These are phyloP conservation scores for Echinometra lucunter DNA, from an alignment of 53 echinoderm and acorn worm species.

Conservation along the genomic window DNA sequence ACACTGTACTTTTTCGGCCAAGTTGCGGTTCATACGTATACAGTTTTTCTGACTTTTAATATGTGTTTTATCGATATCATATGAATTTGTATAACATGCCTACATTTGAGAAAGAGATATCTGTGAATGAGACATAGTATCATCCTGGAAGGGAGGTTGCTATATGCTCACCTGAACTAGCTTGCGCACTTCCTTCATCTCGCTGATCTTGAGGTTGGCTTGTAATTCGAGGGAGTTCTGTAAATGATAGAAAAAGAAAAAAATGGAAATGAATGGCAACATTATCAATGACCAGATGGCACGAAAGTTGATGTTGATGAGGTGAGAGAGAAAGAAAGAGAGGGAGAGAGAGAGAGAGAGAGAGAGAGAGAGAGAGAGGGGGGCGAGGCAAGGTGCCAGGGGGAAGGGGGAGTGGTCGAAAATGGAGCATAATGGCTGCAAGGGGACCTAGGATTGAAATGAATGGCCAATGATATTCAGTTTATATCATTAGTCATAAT, in stretches of 20 bases:
- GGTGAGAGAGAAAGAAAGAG: background rate
- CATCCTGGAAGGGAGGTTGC: background rate
- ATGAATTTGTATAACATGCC: no score
- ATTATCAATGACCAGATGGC: background rate
- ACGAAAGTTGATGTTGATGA: background rate
- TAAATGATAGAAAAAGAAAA: background rate
- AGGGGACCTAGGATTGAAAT: background rate
- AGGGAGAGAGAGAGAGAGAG: background rate
- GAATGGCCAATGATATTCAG: background rate
- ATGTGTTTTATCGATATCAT: no score
- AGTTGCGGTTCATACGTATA: background rate
- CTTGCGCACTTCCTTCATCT: slow-evolving; percentile 8
- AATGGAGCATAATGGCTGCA: background rate
- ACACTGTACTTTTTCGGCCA: background rate
- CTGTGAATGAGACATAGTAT: background rate
- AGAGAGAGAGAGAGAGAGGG: background rate
- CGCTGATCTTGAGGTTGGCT: slow-evolving; percentile 54
- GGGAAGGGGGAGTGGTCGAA: background rate
- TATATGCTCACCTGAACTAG: background rate
- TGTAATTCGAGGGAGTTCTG: slow-evolving; percentile 59
- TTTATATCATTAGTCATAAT: no score
- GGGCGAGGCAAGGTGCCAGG: background rate
- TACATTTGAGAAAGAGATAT: no score
- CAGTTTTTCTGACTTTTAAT: no score
- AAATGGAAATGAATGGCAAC: background rate